Conservation (phyloP, 1,140 invertebrate genomes). For the Muscidifurax raptorellus region DNA sequence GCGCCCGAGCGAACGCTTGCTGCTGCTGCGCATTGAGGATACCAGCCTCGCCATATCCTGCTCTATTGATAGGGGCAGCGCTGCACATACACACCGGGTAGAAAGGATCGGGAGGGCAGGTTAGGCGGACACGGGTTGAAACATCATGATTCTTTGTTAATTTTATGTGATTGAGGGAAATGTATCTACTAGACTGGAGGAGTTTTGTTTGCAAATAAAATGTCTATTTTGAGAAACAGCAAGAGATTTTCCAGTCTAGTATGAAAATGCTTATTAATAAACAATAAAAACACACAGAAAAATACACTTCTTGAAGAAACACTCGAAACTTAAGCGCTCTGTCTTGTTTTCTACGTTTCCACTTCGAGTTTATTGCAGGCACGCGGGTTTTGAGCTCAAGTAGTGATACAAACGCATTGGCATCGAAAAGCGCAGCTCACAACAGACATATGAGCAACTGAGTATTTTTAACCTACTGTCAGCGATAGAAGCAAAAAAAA, state of each 20-base stretch:
- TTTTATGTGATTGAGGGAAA: not conserved
- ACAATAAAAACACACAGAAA: constrained; percentile 9
- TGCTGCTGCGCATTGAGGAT: constrained; percentile 47
- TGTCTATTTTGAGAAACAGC: no score
- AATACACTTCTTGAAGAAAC: not conserved
- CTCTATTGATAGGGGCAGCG: constrained; percentile 75
- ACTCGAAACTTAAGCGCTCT: not conserved
- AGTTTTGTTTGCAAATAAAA: no score
- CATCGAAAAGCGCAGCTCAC: constrained; percentile 46
- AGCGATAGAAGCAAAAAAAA: constrained; percentile 55
- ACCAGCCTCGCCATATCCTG: constrained; percentile 75
- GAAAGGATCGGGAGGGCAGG: not conserved
- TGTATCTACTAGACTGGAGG: no score
- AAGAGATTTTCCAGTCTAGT: not conserved
- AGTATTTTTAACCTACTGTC: constrained; percentile 61
- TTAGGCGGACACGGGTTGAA: not conserved
- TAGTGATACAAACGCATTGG: constrained; percentile 31
- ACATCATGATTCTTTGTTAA: not conserved
- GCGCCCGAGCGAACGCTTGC: constrained; percentile 59
- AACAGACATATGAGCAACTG: constrained; percentile 49
- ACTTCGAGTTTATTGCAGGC: constrained; percentile 10
- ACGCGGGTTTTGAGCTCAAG: not conserved
- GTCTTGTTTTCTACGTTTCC: not conserved
- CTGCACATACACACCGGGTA: constrained; percentile 63
- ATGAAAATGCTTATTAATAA: not conserved